Evolutionary conservation across 2,888 invertebrate species (phyloP), one percentile per base, ranked within the genome.

Genomic region (Melitaea athalia): DNA sequence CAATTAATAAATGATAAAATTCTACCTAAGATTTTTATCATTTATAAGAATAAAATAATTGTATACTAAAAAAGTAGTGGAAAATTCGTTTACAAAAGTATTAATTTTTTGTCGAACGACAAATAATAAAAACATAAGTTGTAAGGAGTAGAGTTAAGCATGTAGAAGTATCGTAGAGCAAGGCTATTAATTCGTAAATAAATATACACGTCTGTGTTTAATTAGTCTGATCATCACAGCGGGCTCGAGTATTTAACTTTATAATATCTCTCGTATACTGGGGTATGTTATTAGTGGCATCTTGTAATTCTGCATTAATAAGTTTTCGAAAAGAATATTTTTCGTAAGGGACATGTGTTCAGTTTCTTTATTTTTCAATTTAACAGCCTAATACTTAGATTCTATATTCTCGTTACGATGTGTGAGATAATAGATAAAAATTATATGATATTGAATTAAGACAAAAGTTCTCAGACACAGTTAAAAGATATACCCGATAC

Each of bases 141-240:
- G 15, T 7, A 50, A 50, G 50, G 15, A 17, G 52, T 52, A 24
- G 52, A 52, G 52, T 24, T 6, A 14, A 49, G n/a, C 47, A 14
- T 24, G 52, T 52, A 52, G 5, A 33, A 31, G 7, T 31, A 31
- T 31, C 53, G 14, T 53, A 33, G 14, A 53, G 31, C 52, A 53
- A 31, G 53, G 31, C 24, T 53, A 33, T 53, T 24, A 53, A 31
- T 14, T 53, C 24, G 53, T 31, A 31, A 53, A 53, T 53, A 53
- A 53, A 53, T 53, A 31, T 53, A 53, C 53, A 12, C 24, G 31
- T 31, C 53, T 14, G 31, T 53, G 24, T 52, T 52, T 33, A 31
- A 33, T 33, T 14, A 53, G 53, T 53, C 31, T 31, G 53, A 31
- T 53, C 53, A 6, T 53, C 31, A 53, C 24, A 45, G 47, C 53